Base-by-base conservation (phyloP, 2,888 invertebrate species). In the Tinea pellionella region DNA sequence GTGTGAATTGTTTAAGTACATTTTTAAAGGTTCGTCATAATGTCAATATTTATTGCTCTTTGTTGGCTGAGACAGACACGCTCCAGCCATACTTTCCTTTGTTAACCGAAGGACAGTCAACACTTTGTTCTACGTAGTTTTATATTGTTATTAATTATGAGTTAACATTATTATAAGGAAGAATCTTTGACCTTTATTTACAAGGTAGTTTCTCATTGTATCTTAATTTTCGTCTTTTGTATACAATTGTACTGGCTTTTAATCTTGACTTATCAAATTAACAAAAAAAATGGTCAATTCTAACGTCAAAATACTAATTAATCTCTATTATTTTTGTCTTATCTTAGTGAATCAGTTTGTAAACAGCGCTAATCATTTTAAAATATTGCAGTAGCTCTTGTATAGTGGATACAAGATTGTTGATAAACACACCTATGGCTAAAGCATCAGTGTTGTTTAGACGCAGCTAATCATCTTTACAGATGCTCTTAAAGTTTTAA, bases 21-120 rank as follows among this genome's bases (percentile, higher is more conserved):
- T 37, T 37, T 37, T 37, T 6, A 37, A 37, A n/a, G 37, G 2
- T 6, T 37, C 37, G 15, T 16, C 13, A 1, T 53, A 53, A 18
- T 53, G 53, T 53, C 24, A 18, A 53, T 24, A 18, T 24, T 53
- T 18, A 53, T 53, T 19, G 24, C 12, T 53, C 53, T 53, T 53
- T 53, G 53, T 53, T 24, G 19, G 53, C n/a, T 53, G 4, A 6
- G 9, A 13, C 1, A n/a, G 53, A 7, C 19, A 2, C 18, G n/a
- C n/a, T 53, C 12, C 41, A 41, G 41, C 9, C 12, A 24, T 53
- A 53, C 53, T 53, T 53, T 53, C 53, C 53, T 53, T 53, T 53
- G 53, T 53, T 53, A 24, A 24, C 24, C 4, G 53, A 53, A 53
- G 53, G 53, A 24, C 53, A 24, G 24, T 53, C 2, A 9, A 24